Evolutionary conservation across 2,113 vertebrate species (phyloP), one percentile per base, ranked within the genome.

Genomic region (Pipra filicauda): DNA sequence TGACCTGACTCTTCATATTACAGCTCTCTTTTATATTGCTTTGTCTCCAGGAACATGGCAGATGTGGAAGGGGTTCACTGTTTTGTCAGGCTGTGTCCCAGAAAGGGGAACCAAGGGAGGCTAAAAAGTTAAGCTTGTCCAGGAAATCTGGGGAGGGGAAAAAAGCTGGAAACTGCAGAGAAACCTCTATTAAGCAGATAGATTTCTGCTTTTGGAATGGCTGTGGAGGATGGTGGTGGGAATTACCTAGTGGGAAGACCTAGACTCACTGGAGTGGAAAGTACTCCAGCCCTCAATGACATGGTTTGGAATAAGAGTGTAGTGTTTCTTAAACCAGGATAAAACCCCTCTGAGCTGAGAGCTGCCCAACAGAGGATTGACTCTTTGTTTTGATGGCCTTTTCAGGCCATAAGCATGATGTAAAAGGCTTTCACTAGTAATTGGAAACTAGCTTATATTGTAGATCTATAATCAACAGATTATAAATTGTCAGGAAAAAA

Each of bases 291-390:
- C 24, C 7, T 2, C 21, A 79, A 5, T 79, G 24, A 20, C 30
- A 15, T 0, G 0, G 4, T 21, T 43, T 64, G 33, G 55, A 59
- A 28, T 44, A 43, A 23, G 5, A 37, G 9, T 8, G 5, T 3
- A 44, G 21, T 1, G 7, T 39, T 88, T 58, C 12, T 46, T 82
- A 75, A 88, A 54, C 12, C 12, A 20, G 3, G 1, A 41, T 26
- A 58, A 83, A 55, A 58, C 35, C 33, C 33, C 37, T 69, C 49
- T 62, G 31, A 44, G 5, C 11, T 80, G 48, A 85, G 23, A 51
- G 7, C 23, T 58, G 43, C 9, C 22, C 28, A 21, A 17, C 1
- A 2, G 8, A 33, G 16, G n/a, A 26, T 51, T 37, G 59, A 64
- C 33, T 82, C 8, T 23, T 57, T 66, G 28, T 24, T 79, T 79